phyloP scores from a whole-genome alignment of 2,888 invertebrate genomes.

The Andrena bicolor region DNA sequence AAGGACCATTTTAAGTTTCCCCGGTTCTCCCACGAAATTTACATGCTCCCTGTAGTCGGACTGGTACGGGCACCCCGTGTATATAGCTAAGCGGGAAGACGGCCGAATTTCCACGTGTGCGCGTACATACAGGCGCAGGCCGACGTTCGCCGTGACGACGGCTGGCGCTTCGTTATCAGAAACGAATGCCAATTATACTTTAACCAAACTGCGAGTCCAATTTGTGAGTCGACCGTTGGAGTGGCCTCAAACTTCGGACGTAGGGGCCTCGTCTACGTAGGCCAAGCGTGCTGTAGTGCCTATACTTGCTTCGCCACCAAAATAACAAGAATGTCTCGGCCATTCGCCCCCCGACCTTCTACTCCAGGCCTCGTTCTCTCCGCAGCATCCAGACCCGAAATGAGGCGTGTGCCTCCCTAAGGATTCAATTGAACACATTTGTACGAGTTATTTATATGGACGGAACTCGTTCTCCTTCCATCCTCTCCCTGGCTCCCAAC shows the following conservation, averaged over 20 bases:
- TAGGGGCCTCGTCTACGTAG: constrained; percentile 77
- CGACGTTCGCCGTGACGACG: constrained; percentile 23
- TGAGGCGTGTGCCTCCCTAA: constrained; percentile 51
- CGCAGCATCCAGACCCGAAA: constrained; percentile 48
- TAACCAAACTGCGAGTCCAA: constrained; percentile 81
- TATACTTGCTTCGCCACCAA: constrained; percentile 67
- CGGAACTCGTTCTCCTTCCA: neutral
- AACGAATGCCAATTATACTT: constrained; percentile 83
- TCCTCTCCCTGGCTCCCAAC: neutral
- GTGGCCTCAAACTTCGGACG: constrained; percentile 82
- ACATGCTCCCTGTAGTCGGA: neutral
- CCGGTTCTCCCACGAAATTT: neutral
- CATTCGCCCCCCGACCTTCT: constrained; percentile 29
- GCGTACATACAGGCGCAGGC: constrained; percentile 15
- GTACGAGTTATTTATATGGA: constrained; percentile 42
- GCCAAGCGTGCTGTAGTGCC: constrained; percentile 76
- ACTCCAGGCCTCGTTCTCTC: constrained; percentile 37
- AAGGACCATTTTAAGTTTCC: neutral
- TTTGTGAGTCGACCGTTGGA: constrained; percentile 81
- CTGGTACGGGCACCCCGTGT: neutral
- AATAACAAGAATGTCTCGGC: constrained; percentile 78
- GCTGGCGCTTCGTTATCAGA: constrained; percentile 75
- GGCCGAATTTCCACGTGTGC: constrained; percentile 25
- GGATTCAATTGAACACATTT: constrained; percentile 49
- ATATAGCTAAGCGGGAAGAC: neutral